Conservation (phyloP, 2,113 vertebrate species). For the Otolemur garnettii region DNA sequence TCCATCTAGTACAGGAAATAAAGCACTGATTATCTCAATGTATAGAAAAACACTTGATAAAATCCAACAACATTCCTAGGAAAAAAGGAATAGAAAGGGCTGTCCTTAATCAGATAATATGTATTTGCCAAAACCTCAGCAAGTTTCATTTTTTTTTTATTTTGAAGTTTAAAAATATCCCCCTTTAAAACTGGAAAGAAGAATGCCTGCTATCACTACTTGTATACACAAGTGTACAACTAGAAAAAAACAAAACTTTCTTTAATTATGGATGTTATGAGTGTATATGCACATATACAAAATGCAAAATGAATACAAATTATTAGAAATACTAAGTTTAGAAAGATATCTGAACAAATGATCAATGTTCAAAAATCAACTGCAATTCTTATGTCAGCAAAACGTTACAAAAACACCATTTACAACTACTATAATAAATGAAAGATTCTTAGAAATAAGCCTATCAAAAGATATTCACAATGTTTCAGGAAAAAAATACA, state of each 20-base stretch:
- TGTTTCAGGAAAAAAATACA: neutral
- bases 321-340: conserved; percentile 8
- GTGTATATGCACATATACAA: neutral
- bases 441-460: conserved; percentile 32
- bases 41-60: conserved; percentile 21
- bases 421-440: neutral
- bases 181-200: conserved; percentile 1
- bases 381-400: neutral
- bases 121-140: neutral
- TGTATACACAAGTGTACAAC: neutral
- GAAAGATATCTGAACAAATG: conserved; percentile 4
- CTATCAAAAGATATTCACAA: conserved; percentile 18
- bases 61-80: neutral
- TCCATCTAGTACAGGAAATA: conserved; percentile 32
- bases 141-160: conserved; percentile 8
- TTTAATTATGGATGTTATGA: neutral
- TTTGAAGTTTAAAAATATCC: conserved; percentile 18
- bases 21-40: neutral
- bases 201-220: neutral
- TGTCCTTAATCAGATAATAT: conserved; percentile 25
- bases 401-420: neutral
- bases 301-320: conserved; percentile 8
- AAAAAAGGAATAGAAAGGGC: neutral
- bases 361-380: conserved; percentile 1
- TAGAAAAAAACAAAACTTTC: neutral